Evolutionary conservation across 2,888 invertebrate genomes (phyloP).

Genomic region (Spilarctia lutea): DNA sequence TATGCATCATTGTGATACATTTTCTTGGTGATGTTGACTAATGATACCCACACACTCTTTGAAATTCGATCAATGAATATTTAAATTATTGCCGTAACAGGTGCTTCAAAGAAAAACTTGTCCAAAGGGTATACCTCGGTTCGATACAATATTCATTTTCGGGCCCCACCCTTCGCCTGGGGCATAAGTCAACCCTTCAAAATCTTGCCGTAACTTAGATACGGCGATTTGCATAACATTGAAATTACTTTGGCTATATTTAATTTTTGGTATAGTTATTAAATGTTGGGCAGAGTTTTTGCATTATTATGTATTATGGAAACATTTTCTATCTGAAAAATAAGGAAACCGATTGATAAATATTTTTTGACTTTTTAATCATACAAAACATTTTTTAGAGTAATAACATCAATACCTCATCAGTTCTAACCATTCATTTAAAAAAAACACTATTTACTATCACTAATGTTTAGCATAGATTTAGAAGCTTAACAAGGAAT

Average conservation of each 20-base stretch:
- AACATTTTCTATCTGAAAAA: neutral
- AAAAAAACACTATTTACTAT: no score
- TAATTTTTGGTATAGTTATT: slow-evolving; percentile 21
- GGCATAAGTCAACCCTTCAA: slow-evolving; percentile 46
- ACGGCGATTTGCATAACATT: slow-evolving; percentile 51
- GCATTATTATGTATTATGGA: neutral
- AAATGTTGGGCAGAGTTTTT: neutral
- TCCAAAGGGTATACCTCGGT: slow-evolving; percentile 48
- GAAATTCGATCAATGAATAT: slow-evolving; percentile 23
- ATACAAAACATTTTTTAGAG: neutral
- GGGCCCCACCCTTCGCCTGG: slow-evolving; percentile 19
- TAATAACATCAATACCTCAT: neutral
- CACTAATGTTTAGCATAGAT: no score
- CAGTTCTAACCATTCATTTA: no score
- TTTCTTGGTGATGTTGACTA: neutral
- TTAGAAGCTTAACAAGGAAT: no score
- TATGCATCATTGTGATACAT: neutral
- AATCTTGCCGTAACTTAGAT: slow-evolving; percentile 50
- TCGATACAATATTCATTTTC: slow-evolving; percentile 56
- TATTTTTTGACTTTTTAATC: neutral
- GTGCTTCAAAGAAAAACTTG: slow-evolving; percentile 57
- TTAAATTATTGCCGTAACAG: slow-evolving; percentile 50
- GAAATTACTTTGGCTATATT: slow-evolving; percentile 32
- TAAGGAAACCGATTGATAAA: neutral
- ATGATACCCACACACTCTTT: neutral